phyloP scores from a whole-genome alignment of 2,888 invertebrate genomes.

The Andrena bucephala region DNA sequence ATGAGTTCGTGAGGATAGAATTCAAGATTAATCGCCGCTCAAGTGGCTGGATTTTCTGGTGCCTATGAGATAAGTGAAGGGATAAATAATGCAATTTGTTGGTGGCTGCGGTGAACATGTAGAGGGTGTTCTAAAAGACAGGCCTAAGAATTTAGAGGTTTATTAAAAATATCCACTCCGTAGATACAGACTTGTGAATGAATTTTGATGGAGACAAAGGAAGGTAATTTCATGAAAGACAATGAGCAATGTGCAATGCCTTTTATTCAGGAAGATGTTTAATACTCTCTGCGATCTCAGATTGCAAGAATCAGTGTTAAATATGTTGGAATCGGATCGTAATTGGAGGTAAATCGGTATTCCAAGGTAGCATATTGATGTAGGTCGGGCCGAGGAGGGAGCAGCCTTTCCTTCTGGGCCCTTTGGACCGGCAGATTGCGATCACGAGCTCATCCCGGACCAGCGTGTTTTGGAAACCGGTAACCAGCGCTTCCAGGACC shows the following conservation, averaged over 20 bases:
- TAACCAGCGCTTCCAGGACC: constrained; percentile 49
- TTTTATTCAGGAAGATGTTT: background rate
- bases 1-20: background rate
- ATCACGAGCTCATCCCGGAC: constrained; percentile 48
- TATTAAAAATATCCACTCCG: too few species aligned
- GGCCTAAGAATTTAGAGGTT: too few species aligned
- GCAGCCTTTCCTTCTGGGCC: constrained; percentile 41
- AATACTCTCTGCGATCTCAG: background rate
- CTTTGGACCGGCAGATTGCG: constrained; percentile 60
- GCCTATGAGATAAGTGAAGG: background rate
- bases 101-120: background rate
- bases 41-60: background rate
- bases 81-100: constrained; percentile 1
- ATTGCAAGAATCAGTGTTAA: background rate
- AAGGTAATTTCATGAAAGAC: too few species aligned
- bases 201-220: too few species aligned
- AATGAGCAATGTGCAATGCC: too few species aligned
- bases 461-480: constrained; percentile 50
- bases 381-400: constrained; percentile 58
- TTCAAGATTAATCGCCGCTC: background rate
- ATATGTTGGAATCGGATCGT: constrained; percentile 13
- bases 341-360: constrained; percentile 28
- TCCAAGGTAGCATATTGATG: constrained; percentile 55
- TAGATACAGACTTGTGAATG: too few species aligned
- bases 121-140: too few species aligned